Percentiles rank a stretch among this genome's conserved stretches.
These are phyloP conservation scores for Aplidium turbinatum DNA, from an alignment of 23 tunicate genomes.

Conservation along the genomic window DNA sequence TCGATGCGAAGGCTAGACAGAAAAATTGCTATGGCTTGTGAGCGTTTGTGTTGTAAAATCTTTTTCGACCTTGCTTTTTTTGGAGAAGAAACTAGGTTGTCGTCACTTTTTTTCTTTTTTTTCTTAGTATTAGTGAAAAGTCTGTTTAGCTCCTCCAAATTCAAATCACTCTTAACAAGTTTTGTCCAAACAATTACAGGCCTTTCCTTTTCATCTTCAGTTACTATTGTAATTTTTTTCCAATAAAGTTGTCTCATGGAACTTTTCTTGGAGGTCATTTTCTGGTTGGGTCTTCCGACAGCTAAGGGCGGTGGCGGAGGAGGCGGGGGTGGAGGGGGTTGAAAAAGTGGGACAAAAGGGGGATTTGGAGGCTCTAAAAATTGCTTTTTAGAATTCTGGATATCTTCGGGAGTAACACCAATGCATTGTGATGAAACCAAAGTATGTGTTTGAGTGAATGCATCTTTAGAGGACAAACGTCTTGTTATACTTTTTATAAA, in stretches of 20 bases:
- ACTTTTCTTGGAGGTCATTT: too few relatives aligned
- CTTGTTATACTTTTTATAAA: too few relatives aligned
- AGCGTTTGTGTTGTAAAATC: constrained; percentile 44
- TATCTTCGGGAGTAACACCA: too few relatives aligned
- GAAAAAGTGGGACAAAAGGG: constrained; percentile 8
- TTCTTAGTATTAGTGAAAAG: constrained; percentile 11
- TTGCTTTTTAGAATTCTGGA: too few relatives aligned
- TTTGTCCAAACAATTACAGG: constrained; percentile 44
- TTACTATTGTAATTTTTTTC: constrained; percentile 39
- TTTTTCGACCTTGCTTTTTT: constrained; percentile 21
- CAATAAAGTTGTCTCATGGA: constrained; percentile 60
- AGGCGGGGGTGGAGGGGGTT: constrained; percentile 17
- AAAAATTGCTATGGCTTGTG: constrained; percentile 61
- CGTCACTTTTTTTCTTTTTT: constrained; percentile 5
- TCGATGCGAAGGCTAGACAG: constrained; percentile 55
- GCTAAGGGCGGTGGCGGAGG: constrained; percentile 14
- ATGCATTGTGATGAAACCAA: too few relatives aligned
- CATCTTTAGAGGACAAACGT: too few relatives aligned
- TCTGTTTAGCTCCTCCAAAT: constrained; percentile 26
- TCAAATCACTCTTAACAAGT: background rate
- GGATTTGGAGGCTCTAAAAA: too few relatives aligned
- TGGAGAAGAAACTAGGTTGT: background rate
- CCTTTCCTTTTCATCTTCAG: background rate
- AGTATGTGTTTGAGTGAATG: too few relatives aligned
- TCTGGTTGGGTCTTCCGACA: too few relatives aligned